Evolutionary conservation across 2,888 invertebrate genomes (phyloP), one percentile per base, ranked within the genome.

Genomic region (Chloroclystis v-ata): DNA sequence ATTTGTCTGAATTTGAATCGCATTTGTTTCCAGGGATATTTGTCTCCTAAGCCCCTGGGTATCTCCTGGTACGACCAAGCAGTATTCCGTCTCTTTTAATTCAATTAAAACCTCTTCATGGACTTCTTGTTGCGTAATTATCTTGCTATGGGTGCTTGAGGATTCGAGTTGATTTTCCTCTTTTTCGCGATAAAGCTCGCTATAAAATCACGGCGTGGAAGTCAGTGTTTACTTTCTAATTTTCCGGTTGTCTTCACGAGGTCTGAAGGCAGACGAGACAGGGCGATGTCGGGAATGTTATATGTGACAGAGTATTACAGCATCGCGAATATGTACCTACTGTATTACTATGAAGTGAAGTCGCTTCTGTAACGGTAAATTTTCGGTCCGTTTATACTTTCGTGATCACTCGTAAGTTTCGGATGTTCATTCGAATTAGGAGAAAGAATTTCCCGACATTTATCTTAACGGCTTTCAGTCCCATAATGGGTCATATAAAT

Each of bases 1-100:
- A 85, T 85, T 86, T 83, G 82, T 86, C 82, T 86, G 84, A 84
- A 84, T 86, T 85, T 85, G 82, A 85, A 85, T 85, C 82, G 80
- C 84, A 84, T 85, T 85, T 84, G 80, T 86, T 85, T 81, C 74
- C 71, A 78, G 73, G 72, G 74, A 80, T 82, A 85, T 84, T 86
- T 83, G 84, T 84, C 85, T 84, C 82, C 72, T 78, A 83, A 82
- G 76, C 81, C 82, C 70, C 73, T 51, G 80, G 74, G 80, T 77
- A 69, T 78, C 73, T 70, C 71, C 72, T 67, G 67, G 61, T 68
- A 71, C 63, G 64, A 68, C 66, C 67, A 67, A 56, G 74, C 61
- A 75, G 75, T 72, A 67, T 75, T 82, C 69, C 64, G 67, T 77
- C 73, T 75, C 65, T 72, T 75, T 78, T 84, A 83, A 84, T 84